Base-by-base conservation (phyloP, 2,797 vertebrate genomes). In the Typhlichthys subterraneus region DNA sequence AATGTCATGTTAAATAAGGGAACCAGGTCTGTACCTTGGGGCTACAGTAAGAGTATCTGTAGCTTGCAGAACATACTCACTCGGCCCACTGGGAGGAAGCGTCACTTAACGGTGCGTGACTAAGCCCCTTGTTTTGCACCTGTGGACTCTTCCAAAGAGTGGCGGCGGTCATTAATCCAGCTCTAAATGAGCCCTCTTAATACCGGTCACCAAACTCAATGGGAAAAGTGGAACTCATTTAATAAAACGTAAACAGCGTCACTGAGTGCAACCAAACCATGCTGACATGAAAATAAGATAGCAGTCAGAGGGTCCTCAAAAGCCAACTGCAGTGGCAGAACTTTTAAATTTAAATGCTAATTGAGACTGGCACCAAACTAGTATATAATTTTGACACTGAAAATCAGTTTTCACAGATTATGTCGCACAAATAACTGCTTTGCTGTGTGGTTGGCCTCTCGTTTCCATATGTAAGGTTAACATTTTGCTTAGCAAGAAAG, bases 261-360 rank as follows among this genome's bases (percentile, higher is more conserved):
- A 7, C 53, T 8, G 48, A 83, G 51, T 67, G 62, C 47, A 33
- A 59, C 14, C 33, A 47, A 55, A 59, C n/a, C 12, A 31, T 10
- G 23, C 38, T 42, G 64, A 63, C 83, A 86, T 73, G 59, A 73
- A 79, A 88, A 79, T 78, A 74, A 72, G 61, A 60, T 70, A 2
- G 6, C 49, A 45, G 65, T 68, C 59, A 64, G 62, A 47, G 58
- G 17, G 15, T 54, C 65, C 63, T 53, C 3, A 19, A 75, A 77
- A 75, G 64, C 54, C 65, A 59, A 71, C 54, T n/a, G 67, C 54
- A 57, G 51, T 62, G 48, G 72, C 59, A 62, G 71, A 2, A 50
- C 64, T 70, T 85, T 87, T 82, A 81, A 84, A 89, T 88, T 88
- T 87, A 86, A 88, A 91, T 90, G 87, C 79, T 81, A 89, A 88